phyloP scores from a whole-genome alignment of 64 coral and sea anemone genomes.

The Actinia tenebrosa region DNA sequence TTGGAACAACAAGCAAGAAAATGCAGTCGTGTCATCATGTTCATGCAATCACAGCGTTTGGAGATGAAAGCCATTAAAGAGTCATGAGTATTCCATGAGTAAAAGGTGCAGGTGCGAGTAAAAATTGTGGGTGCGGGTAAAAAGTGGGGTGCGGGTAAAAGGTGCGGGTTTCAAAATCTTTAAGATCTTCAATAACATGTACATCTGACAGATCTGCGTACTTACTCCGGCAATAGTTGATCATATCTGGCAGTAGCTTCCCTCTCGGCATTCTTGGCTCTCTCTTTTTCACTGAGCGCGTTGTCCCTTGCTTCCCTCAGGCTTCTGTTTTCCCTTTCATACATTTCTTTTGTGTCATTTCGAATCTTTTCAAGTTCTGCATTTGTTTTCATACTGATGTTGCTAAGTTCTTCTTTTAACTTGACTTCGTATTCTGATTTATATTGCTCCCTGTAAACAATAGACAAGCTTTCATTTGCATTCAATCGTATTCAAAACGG shows the following conservation, averaged over 20 bases:
- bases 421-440: slow-evolving; percentile 96
- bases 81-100: too few species aligned
- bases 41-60: too few species aligned
- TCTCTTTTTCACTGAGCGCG: slow-evolving; percentile 72
- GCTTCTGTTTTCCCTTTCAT: slow-evolving; percentile 96
- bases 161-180: too few species aligned
- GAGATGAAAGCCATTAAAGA: too few species aligned
- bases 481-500: too few species aligned
- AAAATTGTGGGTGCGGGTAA: too few species aligned
- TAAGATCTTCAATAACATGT: too few species aligned
- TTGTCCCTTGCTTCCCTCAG: slow-evolving; percentile 84
- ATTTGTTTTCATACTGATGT: slow-evolving; percentile 73
- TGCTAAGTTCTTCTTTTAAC: slow-evolving; percentile 83
- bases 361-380: slow-evolving; percentile 84
- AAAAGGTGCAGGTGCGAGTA: too few species aligned
- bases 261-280: slow-evolving; percentile 52
- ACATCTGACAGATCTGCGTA: neutral
- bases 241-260: slow-evolving; percentile 68
- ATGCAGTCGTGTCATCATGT: too few species aligned
- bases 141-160: too few species aligned
- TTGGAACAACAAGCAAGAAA: too few species aligned
- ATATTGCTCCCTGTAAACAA: slow-evolving; percentile 76
- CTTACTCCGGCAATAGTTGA: slow-evolving; percentile 77
- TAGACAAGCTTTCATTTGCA: neutral
- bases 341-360: slow-evolving; percentile 87